Evolutionary conservation across 1,140 invertebrate species (phyloP), one percentile per base, ranked within the genome.

Genomic region (Chironomus striatipennis): DNA sequence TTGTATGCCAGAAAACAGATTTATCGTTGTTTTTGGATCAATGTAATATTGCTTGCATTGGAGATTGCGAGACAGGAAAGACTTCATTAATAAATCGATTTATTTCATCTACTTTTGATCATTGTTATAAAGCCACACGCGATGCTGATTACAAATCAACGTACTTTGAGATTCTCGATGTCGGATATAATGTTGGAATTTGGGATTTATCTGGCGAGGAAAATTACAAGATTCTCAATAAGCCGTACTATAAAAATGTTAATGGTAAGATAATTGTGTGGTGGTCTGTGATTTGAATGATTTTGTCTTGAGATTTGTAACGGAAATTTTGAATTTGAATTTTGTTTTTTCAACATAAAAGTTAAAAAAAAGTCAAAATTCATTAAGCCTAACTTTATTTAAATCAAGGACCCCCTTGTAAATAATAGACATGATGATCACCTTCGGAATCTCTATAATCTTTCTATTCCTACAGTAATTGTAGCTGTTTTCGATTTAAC

Each of bases 41-140:
- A 70, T 70, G 65, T 17, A 70, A 70, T 18, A 18, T 70, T 6
- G 18, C 20, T 21, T 70, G n/a, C 18, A 21, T 70, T 7, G 65
- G 65, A 18, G 65, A 70, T 70, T 18, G 17, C 7, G 20, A 70
- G 1, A 70, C 65, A 20, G 65, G 65, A 70, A 70, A 70, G 18
- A 20, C 65, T 7, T 70, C 65, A 70, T 21, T 70, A 70, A 70
- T 70, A 8, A 70, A 70, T 70, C 65, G 65, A 7, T 70, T 70
- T 17, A 70, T 17, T 18, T 70, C 65, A 18, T 20, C 17, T 10
- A 70, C 65, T 10, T 70, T 70, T 18, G 65, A 70, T 70, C 65
- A 70, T 70, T 20, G 20, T 10, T 70, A 70, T 70, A 15, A 18
- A 10, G 4, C 65, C n/a, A 70, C 65, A 18, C 65, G 6, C 20